Evolutionary conservation across 2,888 invertebrate genomes (phyloP).

Genomic region (Elysia crispata): DNA sequence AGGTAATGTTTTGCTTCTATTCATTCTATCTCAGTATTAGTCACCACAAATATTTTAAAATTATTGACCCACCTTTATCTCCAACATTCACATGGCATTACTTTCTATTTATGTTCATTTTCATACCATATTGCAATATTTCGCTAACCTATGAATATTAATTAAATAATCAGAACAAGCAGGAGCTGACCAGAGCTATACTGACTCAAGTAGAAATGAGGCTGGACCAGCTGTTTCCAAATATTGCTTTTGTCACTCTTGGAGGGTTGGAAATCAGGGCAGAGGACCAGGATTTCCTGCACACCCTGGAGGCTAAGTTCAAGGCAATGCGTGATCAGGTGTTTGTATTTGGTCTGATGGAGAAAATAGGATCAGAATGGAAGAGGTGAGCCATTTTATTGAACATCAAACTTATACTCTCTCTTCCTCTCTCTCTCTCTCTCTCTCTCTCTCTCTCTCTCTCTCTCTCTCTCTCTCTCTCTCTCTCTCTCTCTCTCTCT

Average conservation of each 20-base stretch:
- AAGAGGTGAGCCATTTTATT: conserved; percentile 57
- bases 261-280: conserved; percentile 63
- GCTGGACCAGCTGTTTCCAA: conserved; percentile 62
- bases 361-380: conserved; percentile 66
- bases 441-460: neutral
- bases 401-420: neutral
- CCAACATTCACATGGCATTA: too few species aligned
- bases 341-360: conserved; percentile 64
- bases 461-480: neutral
- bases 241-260: conserved; percentile 68
- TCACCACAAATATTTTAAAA: too few species aligned
- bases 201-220: conserved; percentile 14
- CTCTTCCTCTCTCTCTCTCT: neutral
- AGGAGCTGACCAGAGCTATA: conserved; percentile 9
- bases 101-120: too few species aligned
- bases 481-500: neutral
- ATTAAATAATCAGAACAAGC: neutral
- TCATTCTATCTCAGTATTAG: too few species aligned
- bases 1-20: too few species aligned
- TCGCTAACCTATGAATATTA: too few species aligned
- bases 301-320: conserved; percentile 61
- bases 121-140: too few species aligned
- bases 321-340: conserved; percentile 58
- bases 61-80: too few species aligned
- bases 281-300: conserved; percentile 60